Conservation (phyloP, 35 echinoderm and acorn worm species). For the Diadema setosum region DNA sequence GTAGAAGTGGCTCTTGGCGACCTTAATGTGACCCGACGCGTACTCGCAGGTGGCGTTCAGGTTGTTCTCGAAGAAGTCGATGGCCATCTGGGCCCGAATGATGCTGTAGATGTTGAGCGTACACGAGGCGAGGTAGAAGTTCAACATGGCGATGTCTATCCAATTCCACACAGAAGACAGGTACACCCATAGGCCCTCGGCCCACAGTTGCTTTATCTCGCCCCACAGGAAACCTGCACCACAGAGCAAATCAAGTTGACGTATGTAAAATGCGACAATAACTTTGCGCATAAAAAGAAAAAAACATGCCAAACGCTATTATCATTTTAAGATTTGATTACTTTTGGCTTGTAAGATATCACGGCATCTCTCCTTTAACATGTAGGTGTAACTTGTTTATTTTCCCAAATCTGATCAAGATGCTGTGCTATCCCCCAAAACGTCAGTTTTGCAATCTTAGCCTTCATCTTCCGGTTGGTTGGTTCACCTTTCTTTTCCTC, state of each 20-base stretch:
- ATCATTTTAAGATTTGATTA: no score
- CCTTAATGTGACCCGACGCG: not conserved
- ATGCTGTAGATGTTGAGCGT: conserved; percentile 37
- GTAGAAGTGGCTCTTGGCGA: conserved; percentile 26
- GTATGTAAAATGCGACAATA: conserved; percentile 34
- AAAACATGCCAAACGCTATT: no score
- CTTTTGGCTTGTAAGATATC: no score
- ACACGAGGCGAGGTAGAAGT: conserved; percentile 76
- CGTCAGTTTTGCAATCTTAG: no score
- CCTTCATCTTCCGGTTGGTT: no score
- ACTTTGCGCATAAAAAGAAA: no score
- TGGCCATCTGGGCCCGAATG: not conserved
- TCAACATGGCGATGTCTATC: conserved; percentile 95
- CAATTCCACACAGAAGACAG: conserved; percentile 89
- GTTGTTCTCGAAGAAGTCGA: conserved; percentile 40
- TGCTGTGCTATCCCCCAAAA: no score
- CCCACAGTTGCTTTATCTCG: conserved; percentile 93
- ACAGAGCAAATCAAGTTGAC: not conserved
- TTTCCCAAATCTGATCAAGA: no score
- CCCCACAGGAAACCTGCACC: conserved; percentile 82
- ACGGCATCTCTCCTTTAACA: no score
- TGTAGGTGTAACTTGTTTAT: no score
- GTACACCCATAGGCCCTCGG: conserved; percentile 68
- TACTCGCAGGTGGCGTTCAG: not conserved
- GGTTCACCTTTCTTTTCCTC: no score